Base-by-base conservation (phyloP, 1,140 invertebrate species). In the Drosophila nebulosa region DNA sequence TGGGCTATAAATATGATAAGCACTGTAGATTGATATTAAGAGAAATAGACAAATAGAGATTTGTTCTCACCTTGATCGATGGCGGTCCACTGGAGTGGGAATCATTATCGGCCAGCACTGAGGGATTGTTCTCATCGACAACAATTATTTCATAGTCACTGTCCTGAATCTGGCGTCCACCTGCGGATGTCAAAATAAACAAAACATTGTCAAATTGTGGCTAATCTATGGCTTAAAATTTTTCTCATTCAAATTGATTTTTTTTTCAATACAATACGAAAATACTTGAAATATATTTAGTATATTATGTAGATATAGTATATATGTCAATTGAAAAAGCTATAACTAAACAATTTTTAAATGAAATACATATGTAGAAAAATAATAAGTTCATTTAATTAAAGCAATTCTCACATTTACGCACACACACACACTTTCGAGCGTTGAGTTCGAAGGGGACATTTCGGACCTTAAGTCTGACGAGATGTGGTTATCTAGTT, bases 111-210 rank as follows among this genome's bases (percentile, higher is more conserved):
- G 95, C 95, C 66, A 95, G 85, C 64, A 96, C 95, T 1, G 96
- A 96, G 1, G 96, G 96, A 92, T 97, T 96, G 80, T 96, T 96
- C 91, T 97, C 96, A 89, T 97, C 96, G 64, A 97, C 96, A 50
- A 97, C 96, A 79, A 97, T 97, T 62, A 97, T 96, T 78, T 97
- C 96, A 89, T 97, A 97, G 83, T 97, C 96, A 83, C 96, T 96
- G 73, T 96, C 96, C 67, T 95, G 95, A 56, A 93, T 92, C 46
- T 89, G 74, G 63, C 90, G 89, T 88, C 91, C 74, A 75, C 92
- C 88, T 93, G 86, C n/a, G 10, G 39, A 46, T 21, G 10, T 46
- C 9, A 46, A 7, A 46, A 46, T 9, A 7, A 46, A 46, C 4
- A 7, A 46, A 10, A 18, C 39, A 46, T 46, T 46, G 7, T 46